A percentile compares a stretch with the other conserved stretches of the same genome.
Evolutionary conservation across 2,888 invertebrate genomes (phyloP).

Genomic region (Tanypteryx hageni): DNA sequence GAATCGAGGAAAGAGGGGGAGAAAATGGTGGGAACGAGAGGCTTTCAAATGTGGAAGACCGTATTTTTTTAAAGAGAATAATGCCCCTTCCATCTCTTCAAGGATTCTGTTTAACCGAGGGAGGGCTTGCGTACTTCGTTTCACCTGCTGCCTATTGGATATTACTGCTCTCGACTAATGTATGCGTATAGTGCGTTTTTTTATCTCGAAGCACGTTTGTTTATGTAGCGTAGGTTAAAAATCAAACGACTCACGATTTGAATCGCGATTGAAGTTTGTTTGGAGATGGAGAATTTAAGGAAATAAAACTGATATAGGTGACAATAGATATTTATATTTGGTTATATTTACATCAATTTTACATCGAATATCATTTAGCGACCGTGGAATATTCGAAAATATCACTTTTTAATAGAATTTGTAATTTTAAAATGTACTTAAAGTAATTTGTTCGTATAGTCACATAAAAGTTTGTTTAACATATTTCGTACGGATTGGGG

Average conservation of each 20-base stretch:
- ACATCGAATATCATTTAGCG: background rate
- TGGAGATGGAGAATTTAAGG: background rate
- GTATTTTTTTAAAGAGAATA: background rate
- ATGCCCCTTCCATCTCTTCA: background rate
- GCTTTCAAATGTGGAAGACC: background rate
- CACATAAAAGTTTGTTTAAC: no score
- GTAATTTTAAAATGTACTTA: no score
- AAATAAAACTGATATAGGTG: background rate
- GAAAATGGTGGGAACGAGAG: background rate
- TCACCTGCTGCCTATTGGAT: background rate
- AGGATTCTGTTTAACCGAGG: background rate
- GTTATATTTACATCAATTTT: background rate
- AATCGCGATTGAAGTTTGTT: background rate
- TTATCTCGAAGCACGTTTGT: background rate
- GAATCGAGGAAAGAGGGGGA: background rate
- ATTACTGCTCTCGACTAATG: background rate
- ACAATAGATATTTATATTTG: background rate
- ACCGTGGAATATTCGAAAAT: background rate
- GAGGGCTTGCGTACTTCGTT: background rate
- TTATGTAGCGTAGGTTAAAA: background rate
- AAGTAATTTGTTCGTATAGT: no score
- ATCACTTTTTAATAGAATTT: background rate
- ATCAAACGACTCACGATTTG: background rate
- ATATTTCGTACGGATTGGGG: no score
- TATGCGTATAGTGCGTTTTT: background rate